Conservation (phyloP, 2,888 invertebrate species). For the Deroplatys truncata region DNA sequence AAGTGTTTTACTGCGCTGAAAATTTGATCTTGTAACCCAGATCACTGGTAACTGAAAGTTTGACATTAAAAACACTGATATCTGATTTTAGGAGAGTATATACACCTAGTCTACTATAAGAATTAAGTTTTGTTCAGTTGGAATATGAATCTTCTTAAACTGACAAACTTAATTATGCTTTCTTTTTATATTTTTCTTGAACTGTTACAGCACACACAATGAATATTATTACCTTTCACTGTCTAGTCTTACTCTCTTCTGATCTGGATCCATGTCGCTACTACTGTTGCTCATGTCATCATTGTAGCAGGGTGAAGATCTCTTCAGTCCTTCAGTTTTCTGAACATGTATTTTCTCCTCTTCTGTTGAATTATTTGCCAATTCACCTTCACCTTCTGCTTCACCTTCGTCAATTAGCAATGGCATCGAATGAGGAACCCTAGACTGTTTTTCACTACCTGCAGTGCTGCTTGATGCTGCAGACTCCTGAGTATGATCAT, state of each 20-base stretch:
- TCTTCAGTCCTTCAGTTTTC: neutral
- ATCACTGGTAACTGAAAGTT: neutral
- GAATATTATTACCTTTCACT: neutral
- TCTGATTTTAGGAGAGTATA: neutral
- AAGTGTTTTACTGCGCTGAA: neutral
- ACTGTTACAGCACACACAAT: neutral
- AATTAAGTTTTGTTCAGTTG: neutral
- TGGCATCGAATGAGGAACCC: conserved; percentile 13
- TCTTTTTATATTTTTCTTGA: neutral
- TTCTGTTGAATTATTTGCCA: neutral
- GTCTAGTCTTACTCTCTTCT: neutral
- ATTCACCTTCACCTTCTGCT: neutral
- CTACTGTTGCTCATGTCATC: neutral
- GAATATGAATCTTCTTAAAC: neutral
- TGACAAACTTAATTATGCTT: neutral
- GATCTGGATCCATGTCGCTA: neutral
- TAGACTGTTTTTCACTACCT: neutral
- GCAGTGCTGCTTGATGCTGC: neutral
- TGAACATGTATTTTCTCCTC: neutral
- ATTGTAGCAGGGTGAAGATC: neutral
- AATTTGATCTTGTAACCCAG: neutral
- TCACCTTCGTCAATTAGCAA: conserved; percentile 3
- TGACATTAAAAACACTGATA: neutral
- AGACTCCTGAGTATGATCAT: neutral
- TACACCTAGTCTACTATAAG: neutral